Conservation (phyloP, 2,113 vertebrate genomes). For the Tupaia tana region DNA sequence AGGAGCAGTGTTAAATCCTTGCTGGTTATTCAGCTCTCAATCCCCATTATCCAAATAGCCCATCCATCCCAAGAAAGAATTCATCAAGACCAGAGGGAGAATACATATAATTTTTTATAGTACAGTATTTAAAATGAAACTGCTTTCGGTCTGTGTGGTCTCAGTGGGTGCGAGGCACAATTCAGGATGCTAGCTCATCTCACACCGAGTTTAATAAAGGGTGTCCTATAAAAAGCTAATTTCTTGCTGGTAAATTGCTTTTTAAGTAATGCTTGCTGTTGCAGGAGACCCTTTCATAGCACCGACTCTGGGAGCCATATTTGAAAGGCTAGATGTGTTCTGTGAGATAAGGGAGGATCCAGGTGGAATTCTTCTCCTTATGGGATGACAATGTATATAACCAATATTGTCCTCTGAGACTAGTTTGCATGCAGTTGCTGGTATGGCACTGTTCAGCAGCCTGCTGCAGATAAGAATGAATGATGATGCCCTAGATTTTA, state of each 20-base stretch:
- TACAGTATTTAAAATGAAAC: conserved; percentile 83
- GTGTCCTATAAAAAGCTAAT: conserved; percentile 85
- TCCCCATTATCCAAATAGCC: conserved; percentile 38
- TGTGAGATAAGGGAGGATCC: conserved; percentile 72
- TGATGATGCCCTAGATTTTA: conserved; percentile 91
- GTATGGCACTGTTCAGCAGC: conserved; percentile 83
- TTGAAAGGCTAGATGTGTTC: conserved; percentile 73
- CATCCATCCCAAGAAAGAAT: conserved; percentile 57
- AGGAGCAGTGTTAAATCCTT: not conserved
- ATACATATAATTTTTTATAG: conserved; percentile 51
- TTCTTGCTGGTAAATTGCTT: conserved; percentile 84
- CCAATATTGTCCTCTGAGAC: conserved; percentile 85
- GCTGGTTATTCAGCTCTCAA: not conserved
- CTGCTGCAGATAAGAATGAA: conserved; percentile 89
- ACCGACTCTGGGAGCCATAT: conserved; percentile 56
- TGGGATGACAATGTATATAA: conserved; percentile 77
- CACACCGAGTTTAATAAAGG: conserved; percentile 84
- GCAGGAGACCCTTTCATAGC: conserved; percentile 75
- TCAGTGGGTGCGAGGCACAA: conserved; percentile 76
- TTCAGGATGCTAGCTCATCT: conserved; percentile 80
- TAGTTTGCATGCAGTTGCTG: conserved; percentile 82
- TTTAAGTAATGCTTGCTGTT: conserved; percentile 84
- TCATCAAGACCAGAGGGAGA: conserved; percentile 32
- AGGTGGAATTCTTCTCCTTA: conserved; percentile 80
- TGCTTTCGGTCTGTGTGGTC: conserved; percentile 79